Evolutionary conservation across 2,113 vertebrate genomes (phyloP), one percentile per base, ranked within the genome.

Genomic region (Setophaga coronata): DNA sequence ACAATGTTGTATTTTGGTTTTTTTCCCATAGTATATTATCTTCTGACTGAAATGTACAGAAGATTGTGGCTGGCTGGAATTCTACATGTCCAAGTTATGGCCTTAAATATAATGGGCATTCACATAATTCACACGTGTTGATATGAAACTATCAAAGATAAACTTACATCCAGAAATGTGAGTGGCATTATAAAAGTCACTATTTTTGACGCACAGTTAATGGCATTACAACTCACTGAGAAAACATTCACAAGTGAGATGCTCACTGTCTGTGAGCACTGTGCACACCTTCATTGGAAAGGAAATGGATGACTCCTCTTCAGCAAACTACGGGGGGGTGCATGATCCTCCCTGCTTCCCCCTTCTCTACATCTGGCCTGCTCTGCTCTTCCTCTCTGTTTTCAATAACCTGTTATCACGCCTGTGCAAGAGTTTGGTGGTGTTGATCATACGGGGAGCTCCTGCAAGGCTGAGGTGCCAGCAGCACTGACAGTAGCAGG

Each of bases 381-480:
- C 26, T 43, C 67, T 43, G 43, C 1, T 3, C 9, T 17, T 33
- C 36, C 28, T 60, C 60, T n/a, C 7, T 18, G 24, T 15, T 38
- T 60, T 45, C 53, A 60, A 14, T 14, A 45, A 24, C 13, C 19
- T n/a, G 10, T 21, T 38, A 29, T 12, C 26, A 45, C 33, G 5
- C 21, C 18, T 45, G 24, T 38, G 24, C 20, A 18, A 60, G 53
- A 53, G n/a, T 13, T 25, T 9, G 23, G 45, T 38, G 61, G 13
- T 47, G 53, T 25, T 21, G 45, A 38, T 40, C 0, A 0, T 21
- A 12, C 11, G 6, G 16, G 26, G 33, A 66, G 12, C 45, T 31
- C 53, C 29, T 74, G n/a, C 45, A 29, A 47, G n/a, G n/a, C 61
- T 82, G 31, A 38, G 45, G 24, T n/a, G 45, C 15, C 28, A 60